A percentile compares a stretch with the other conserved stretches of the same genome.
Evolutionary conservation across 2,113 vertebrate species (phyloP).

Genomic region (Carollia perspicillata): DNA sequence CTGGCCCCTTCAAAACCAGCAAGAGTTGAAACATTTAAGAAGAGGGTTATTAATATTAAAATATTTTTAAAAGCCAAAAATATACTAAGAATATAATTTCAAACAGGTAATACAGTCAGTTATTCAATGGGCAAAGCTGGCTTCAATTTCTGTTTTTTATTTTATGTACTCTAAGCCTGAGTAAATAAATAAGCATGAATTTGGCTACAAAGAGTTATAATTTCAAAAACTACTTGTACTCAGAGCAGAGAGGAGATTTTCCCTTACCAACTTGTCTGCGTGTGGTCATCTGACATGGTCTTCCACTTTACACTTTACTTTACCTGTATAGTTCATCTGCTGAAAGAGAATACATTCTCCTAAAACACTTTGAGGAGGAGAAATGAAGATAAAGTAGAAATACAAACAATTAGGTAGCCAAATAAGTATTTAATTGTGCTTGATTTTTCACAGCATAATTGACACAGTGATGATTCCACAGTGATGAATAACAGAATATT

Average conservation of each 20-base stretch:
- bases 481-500: conserved; percentile 67
- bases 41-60: neutral
- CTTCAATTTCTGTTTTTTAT: neutral
- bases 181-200: neutral
- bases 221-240: neutral
- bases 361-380: conserved; percentile 47
- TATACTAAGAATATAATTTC: neutral
- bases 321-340: conserved; percentile 31
- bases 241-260: neutral
- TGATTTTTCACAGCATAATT: conserved; percentile 55
- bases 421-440: conserved; percentile 63
- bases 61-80: neutral
- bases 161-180: neutral
- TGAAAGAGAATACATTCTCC: conserved; percentile 44
- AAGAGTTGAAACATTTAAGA: neutral
- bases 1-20: neutral
- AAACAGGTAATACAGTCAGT: conserved; percentile 3
- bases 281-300: conserved; percentile 24
- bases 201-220: neutral
- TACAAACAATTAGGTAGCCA: conserved; percentile 55
- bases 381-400: conserved; percentile 10
- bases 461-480: conserved; percentile 53
- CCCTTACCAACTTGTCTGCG: conserved; percentile 7
- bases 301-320: conserved; percentile 37
- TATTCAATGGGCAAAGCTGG: neutral